These are phyloP conservation scores for Phaethon lepturus DNA, from an alignment of 2,113 vertebrate species.

Conservation along the genomic window DNA sequence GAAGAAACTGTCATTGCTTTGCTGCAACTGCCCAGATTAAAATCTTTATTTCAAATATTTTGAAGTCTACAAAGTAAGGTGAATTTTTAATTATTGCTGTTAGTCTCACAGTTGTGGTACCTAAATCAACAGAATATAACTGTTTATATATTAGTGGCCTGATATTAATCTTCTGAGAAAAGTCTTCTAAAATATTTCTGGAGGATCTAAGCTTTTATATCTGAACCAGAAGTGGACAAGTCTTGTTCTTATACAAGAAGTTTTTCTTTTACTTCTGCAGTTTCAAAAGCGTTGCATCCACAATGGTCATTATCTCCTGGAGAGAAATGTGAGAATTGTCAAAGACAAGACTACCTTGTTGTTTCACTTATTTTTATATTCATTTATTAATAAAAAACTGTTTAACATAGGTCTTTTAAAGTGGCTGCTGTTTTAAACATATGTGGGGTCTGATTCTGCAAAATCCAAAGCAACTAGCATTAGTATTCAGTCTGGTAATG, in stretches of 20 bases:
- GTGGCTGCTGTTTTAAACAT: not conserved
- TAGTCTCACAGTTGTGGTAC: not conserved
- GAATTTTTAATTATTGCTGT: not conserved
- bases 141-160: not conserved
- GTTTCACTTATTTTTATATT: not conserved
- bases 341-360: not conserved
- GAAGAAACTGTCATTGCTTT: not conserved
- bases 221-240: not conserved
- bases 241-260: not conserved
- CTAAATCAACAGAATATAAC: not conserved
- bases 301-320: conserved; percentile 71
- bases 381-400: conserved; percentile 29
- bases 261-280: conserved; percentile 14
- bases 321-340: not conserved
- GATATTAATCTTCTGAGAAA: not conserved
- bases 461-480: not conserved
- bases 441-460: not conserved
- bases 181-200: not conserved
- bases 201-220: not conserved
- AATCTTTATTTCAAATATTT: conserved; percentile 32
- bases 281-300: conserved; percentile 25
- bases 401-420: not conserved
- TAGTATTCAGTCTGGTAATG: not conserved
- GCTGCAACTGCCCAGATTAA: not conserved
- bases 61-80: not conserved